These are phyloP conservation scores for Crepidodera aurea DNA, from an alignment of 2,888 invertebrate species.

Conservation along the genomic window DNA sequence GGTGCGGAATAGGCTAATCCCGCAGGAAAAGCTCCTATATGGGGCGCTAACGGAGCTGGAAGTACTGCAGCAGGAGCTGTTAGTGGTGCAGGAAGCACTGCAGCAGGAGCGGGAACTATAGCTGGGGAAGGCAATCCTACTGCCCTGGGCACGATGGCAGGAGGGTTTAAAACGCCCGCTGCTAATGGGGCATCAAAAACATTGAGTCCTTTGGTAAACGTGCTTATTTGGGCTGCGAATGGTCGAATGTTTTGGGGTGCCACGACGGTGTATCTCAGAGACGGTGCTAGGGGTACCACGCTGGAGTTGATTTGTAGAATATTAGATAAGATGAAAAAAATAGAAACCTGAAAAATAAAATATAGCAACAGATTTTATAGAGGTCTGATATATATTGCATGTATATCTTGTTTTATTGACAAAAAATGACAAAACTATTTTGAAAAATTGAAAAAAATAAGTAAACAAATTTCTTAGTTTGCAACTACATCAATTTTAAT, in stretches of 20 bases:
- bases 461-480: too few relatives aligned
- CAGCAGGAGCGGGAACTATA: not conserved
- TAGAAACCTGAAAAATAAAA: slow-evolving; percentile 5
- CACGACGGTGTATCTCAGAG: slow-evolving; percentile 59
- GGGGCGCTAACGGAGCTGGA: not conserved
- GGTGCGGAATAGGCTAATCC: not conserved
- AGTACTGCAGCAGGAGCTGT: not conserved
- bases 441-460: too few relatives aligned
- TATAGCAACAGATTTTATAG: not conserved
- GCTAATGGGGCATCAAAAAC: slow-evolving; percentile 61
- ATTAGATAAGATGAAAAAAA: not conserved
- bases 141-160: slow-evolving; percentile 36
- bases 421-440: too few relatives aligned
- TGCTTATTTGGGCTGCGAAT: slow-evolving; percentile 69
- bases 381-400: not conserved
- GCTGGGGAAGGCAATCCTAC: not conserved
- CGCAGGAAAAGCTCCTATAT: not conserved
- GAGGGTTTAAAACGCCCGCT: slow-evolving; percentile 48
- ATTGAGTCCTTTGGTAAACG: slow-evolving; percentile 61
- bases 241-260: slow-evolving; percentile 71
- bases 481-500: too few relatives aligned
- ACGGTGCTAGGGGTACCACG: slow-evolving; percentile 35
- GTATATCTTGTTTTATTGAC: too few relatives aligned
- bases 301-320: slow-evolving; percentile 37
- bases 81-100: not conserved